A percentile compares a stretch with the other conserved stretches of the same genome.
Conservation (phyloP, 2,113 vertebrate genomes). For the Dascyllus trimaculatus region DNA sequence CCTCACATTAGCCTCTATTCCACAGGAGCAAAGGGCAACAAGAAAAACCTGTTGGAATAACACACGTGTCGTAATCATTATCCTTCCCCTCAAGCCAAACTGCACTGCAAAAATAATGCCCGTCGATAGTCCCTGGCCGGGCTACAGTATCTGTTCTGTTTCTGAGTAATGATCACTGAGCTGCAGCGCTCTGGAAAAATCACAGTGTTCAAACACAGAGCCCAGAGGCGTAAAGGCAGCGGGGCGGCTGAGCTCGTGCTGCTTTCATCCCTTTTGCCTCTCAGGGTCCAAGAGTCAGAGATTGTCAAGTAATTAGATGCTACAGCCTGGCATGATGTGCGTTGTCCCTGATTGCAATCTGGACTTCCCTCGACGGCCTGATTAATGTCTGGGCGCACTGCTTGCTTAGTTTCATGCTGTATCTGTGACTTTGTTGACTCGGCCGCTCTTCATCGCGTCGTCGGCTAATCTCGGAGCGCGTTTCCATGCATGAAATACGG, state of each 20-base stretch:
- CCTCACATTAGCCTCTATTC: background rate
- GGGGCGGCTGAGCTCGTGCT: constrained; percentile 20
- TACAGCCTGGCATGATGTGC: constrained; percentile 42
- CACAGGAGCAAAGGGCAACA: constrained; percentile 21
- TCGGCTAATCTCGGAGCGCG: constrained; percentile 37
- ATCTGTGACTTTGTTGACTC: constrained; percentile 55
- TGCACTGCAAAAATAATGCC: constrained; percentile 52
- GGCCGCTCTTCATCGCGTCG: constrained; percentile 32
- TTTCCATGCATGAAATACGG: constrained; percentile 54
- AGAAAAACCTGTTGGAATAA: constrained; percentile 54
- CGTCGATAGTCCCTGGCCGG: constrained; percentile 55
- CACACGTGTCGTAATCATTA: constrained; percentile 53
- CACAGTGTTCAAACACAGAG: constrained; percentile 47
- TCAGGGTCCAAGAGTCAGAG: constrained; percentile 56
- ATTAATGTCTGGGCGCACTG: constrained; percentile 38
- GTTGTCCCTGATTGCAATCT: constrained; percentile 48
- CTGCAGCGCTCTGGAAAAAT: constrained; percentile 45
- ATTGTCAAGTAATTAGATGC: constrained; percentile 60
- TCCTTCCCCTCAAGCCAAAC: constrained; percentile 46
- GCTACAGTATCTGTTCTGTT: constrained; percentile 51
- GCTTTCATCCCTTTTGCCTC: constrained; percentile 57
- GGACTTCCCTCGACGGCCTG: constrained; percentile 46
- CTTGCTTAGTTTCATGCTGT: constrained; percentile 24
- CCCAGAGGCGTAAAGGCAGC: constrained; percentile 49
- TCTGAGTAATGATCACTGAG: constrained; percentile 69